These are phyloP conservation scores for Parapristionchus giblindavisi DNA, from an alignment of 2,888 invertebrate species.

Conservation along the genomic window DNA sequence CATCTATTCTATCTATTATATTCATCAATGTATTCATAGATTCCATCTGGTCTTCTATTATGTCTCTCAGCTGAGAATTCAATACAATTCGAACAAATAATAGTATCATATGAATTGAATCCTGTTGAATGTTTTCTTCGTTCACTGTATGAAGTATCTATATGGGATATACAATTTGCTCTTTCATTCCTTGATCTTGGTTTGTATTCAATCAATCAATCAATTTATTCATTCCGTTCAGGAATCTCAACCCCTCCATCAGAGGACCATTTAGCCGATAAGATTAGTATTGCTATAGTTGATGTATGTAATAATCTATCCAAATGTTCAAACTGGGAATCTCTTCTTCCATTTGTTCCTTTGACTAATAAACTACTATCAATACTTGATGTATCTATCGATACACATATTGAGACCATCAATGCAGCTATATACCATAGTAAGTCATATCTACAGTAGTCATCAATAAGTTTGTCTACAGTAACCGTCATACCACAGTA, in stretches of 20 bases:
- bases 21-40: background rate
- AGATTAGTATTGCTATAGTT: slow-evolving; percentile 15
- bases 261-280: slow-evolving; percentile 31
- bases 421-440: slow-evolving; percentile 27
- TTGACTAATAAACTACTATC: background rate
- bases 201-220: background rate
- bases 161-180: slow-evolving; percentile 31
- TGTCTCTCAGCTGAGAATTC: slow-evolving; percentile 17
- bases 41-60: slow-evolving; percentile 28
- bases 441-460: background rate
- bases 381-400: slow-evolving; percentile 14
- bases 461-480: too few relatives aligned
- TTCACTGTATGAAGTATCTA: slow-evolving; percentile 20
- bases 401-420: background rate
- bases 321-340: slow-evolving; percentile 3
- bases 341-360: slow-evolving; percentile 18
- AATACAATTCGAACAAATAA: slow-evolving; percentile 21
- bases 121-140: slow-evolving; percentile 35
- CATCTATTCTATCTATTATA: background rate
- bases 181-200: slow-evolving; percentile 24
- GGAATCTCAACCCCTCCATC: slow-evolving; percentile 10
- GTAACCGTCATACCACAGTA: background rate
- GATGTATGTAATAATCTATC: slow-evolving; percentile 16
- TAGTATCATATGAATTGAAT: slow-evolving; percentile 17
- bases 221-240: background rate